Evolutionary conservation across 1,140 invertebrate genomes (phyloP), one percentile per base, ranked within the genome.

Genomic region (Drosophila nasuta): DNA sequence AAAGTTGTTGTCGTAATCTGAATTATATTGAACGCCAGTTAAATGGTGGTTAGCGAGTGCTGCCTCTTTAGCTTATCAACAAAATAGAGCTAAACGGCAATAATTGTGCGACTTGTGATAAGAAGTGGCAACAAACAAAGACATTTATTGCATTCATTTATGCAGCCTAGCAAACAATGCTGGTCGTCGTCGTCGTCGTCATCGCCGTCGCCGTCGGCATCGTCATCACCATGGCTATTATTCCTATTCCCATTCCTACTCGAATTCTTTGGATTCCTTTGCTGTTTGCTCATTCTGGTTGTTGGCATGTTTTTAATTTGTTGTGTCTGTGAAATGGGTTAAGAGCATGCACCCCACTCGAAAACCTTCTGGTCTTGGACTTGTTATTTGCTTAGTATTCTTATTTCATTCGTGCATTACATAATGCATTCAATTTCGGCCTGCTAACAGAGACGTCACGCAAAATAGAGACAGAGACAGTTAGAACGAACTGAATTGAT

Each of bases 101-200:
- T 17, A 57, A 60, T 73, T 70, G 48, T 43, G 15, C 11, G 41
- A 13, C 17, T 59, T 30, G 38, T 49, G 68, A 67, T 45, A 49
- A 62, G 57, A 63, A 38, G 8, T 56, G 60, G 41, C 59, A 86
- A 51, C 78, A 81, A 85, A 81, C 79, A 85, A 85, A 81, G 57
- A 54, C 52, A 75, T 77, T 78, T 75, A 82, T 81, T 87, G 74
- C 75, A 86, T 78, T 87, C 66, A 78, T 86, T 86, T 69, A 78
- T 82, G 66, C 75, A 81, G 78, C 45, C 13, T 38, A 15, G 11
- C 11, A 25, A 45, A 45, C 49, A 46, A 48, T 72, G 69, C 52
- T 52, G 69, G 69, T 49, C 62, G 51, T 56, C 13, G 35, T 38
- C 35, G 10, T 8, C 35, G 35, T 20, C 30, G 20, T 65, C 41